Evolutionary conservation across 2,888 invertebrate genomes (phyloP).

Genomic region (Achlya flavicornis): DNA sequence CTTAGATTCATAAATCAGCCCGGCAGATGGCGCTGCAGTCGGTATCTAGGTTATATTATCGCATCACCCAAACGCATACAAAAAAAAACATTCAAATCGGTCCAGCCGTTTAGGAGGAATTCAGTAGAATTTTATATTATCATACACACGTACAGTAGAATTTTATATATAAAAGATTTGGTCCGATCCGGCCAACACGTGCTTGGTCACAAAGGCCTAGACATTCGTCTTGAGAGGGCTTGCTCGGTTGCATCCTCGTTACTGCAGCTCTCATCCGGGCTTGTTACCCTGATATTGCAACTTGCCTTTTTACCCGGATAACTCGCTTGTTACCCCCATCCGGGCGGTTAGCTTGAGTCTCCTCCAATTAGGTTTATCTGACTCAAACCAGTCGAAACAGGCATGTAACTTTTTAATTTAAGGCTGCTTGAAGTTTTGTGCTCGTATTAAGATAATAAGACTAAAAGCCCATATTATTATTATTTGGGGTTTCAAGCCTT

Average conservation of each 20-base stretch:
- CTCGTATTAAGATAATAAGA: not conserved
- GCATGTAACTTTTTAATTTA: slow-evolving; percentile 60
- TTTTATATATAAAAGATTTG: slow-evolving; percentile 19
- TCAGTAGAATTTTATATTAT: no score
- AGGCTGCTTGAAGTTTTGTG: not conserved
- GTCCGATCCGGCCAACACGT: slow-evolving; percentile 27
- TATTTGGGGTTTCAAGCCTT: no score
- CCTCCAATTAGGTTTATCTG: slow-evolving; percentile 78
- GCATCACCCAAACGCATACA: no score
- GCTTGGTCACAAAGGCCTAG: not conserved
- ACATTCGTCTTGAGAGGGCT: slow-evolving; percentile 47
- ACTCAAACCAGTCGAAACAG: slow-evolving; percentile 68
- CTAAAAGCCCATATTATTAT: not conserved
- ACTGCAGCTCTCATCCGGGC: slow-evolving; percentile 39
- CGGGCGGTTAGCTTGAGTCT: slow-evolving; percentile 77
- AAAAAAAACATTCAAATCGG: no score
- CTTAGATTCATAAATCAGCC: no score
- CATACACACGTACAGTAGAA: no score
- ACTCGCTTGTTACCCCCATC: slow-evolving; percentile 73
- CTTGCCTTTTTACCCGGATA: slow-evolving; percentile 58
- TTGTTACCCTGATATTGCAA: slow-evolving; percentile 53
- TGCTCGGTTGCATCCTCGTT: slow-evolving; percentile 63
- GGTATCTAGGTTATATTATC: no score
- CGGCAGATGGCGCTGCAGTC: no score
- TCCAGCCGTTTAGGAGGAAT: no score